Evolutionary conservation across 2,888 invertebrate species (phyloP).

Genomic region (Eretmocerus hayati): DNA sequence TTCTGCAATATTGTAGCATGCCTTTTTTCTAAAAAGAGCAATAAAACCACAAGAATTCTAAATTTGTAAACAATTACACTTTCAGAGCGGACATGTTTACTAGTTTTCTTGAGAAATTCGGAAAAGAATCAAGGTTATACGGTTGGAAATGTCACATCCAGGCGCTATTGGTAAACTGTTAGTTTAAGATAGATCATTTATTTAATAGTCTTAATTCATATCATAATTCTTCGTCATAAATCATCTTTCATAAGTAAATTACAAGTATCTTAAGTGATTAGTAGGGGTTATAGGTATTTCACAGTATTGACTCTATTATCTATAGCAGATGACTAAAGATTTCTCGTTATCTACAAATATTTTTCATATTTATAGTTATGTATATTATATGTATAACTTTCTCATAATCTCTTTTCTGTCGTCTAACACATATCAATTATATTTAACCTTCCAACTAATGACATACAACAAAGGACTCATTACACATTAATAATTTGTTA

Average conservation of each 20-base stretch:
- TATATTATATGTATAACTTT: constrained; percentile 21
- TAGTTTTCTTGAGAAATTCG: no score
- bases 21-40: no score
- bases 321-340: constrained; percentile 41
- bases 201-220: constrained; percentile 33
- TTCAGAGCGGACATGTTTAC: no score
- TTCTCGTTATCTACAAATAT: constrained; percentile 43
- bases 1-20: no score
- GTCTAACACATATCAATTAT: constrained; percentile 6
- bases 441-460: neutral
- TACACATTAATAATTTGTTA: no score
- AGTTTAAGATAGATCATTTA: constrained; percentile 28
- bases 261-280: constrained; percentile 36
- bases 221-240: constrained; percentile 34
- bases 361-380: constrained; percentile 24
- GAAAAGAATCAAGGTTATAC: no score
- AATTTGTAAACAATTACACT: no score
- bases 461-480: neutral
- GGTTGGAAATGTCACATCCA: no score
- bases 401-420: constrained; percentile 12
- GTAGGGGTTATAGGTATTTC: constrained; percentile 41
- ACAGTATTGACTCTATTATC: constrained; percentile 45
- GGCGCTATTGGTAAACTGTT: no score
- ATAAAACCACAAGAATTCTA: no score
- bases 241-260: constrained; percentile 39